These are phyloP conservation scores for Phainopepla nitens DNA, from an alignment of 2,113 vertebrate species.

Conservation along the genomic window DNA sequence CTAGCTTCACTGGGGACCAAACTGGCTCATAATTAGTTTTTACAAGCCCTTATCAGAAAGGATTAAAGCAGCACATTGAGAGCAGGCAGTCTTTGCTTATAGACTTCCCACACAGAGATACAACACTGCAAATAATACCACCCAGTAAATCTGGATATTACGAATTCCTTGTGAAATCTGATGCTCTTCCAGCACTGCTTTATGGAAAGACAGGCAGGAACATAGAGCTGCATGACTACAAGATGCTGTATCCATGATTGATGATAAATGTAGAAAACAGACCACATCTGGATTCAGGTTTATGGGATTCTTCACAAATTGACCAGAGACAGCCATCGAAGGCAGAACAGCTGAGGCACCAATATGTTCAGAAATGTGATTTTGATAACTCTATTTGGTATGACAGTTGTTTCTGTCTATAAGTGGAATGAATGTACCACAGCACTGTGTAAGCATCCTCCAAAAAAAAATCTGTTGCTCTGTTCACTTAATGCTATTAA, in stretches of 20 bases:
- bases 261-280: slow-evolving; percentile 35
- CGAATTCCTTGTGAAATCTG: slow-evolving; percentile 37
- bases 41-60: background rate
- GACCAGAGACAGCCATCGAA: background rate
- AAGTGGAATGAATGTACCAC: background rate
- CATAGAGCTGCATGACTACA: background rate
- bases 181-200: background rate
- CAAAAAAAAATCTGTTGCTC: background rate
- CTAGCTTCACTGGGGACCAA: background rate
- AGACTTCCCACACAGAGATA: background rate
- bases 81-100: background rate
- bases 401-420: background rate
- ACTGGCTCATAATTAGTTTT: background rate
- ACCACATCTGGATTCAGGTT: slow-evolving; percentile 36
- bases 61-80: background rate
- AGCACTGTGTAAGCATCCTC: background rate
- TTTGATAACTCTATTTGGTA: background rate
- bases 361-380: background rate
- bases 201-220: background rate
- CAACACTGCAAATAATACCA: background rate
- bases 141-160: background rate
- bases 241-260: background rate
- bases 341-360: background rate
- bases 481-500: background rate
- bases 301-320: slow-evolving; percentile 14